Conservation (phyloP, 2,888 invertebrate genomes). For the Octonoba sinensis region DNA sequence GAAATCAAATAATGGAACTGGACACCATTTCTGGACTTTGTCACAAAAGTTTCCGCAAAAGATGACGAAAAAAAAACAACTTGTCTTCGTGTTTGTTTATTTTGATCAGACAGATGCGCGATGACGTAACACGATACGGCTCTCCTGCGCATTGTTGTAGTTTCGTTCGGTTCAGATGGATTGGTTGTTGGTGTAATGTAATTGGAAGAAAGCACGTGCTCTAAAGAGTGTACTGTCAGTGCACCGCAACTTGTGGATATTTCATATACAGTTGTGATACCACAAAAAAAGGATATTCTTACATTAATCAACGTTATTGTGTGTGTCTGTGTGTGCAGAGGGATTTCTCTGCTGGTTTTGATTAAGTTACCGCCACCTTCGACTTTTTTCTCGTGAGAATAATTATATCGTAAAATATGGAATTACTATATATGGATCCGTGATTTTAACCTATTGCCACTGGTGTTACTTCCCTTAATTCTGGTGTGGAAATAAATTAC, state of each 20-base stretch:
- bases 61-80: not conserved
- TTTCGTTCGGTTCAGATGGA: too few relatives aligned
- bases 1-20: too few relatives aligned
- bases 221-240: too few relatives aligned
- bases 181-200: too few relatives aligned
- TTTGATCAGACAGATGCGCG: conserved; percentile 18
- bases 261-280: too few relatives aligned
- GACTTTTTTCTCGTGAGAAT: not conserved
- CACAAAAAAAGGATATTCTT: too few relatives aligned
- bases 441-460: conserved; percentile 41
- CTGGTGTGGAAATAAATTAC: conserved; percentile 29
- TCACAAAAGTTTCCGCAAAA: conserved; percentile 40
- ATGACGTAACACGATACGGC: conserved; percentile 37
- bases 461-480: conserved; percentile 47
- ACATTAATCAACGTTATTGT: too few relatives aligned
- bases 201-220: too few relatives aligned
- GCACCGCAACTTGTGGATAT: too few relatives aligned
- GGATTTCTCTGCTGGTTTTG: not conserved
- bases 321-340: not conserved
- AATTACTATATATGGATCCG: conserved; percentile 13
- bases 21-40: conserved; percentile 2
- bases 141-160: conserved; percentile 34
- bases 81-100: conserved; percentile 15
- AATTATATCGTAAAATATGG: not conserved
- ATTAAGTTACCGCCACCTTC: not conserved